Evolutionary conservation across 2,888 invertebrate genomes (phyloP), one percentile per base, ranked within the genome.

Genomic region (Trachelus iudaicus): DNA sequence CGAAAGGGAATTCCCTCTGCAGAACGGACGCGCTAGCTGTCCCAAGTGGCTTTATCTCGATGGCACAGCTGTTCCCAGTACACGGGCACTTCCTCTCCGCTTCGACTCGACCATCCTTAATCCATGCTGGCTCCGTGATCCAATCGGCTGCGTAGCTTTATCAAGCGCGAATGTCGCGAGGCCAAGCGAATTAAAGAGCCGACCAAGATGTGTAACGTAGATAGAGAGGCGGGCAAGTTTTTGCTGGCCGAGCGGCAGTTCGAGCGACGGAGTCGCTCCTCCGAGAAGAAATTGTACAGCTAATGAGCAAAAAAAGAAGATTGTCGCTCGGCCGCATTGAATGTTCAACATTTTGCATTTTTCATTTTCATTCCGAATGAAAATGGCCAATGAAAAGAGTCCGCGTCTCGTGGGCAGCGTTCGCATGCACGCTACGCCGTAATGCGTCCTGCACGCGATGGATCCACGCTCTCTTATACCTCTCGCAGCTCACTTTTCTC

Each of bases 261-360:
- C 40, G 40, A 56, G 6, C 15, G 9, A 23, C 56, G 9, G 23
- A 11, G 34, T 56, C 23, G 56, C 23, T 56, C 56, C 56, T 56
- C 56, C 23, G 23, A 56, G 9, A 56, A 56, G 56, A 23, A 56
- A 56, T 56, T 23, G 56, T 23, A 56, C 23, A 34, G 80, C 78
- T 80, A 81, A 80, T 78, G 81, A 81, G 80, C 81, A 78, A 80
- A 79, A 80, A 80, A 81, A 77, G 77, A 80, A 79, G 78, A 73
- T 76, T 69, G 73, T 69, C 35, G n/a, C 37, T 34, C 74, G 30
- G 13, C 56, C 2, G 56, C 56, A 56, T 56, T 9, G 56, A 56
- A 56, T 56, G 23, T 9, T 56, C 31, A 31, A 31, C 71, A 34
- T 74, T 74, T 35, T 3, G 74, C 74, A 35, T 74, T 37, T 74